Percentiles rank a stretch among this genome's conserved stretches.
Evolutionary conservation across 2,888 invertebrate genomes (phyloP).

Genomic region (Microplitis deprimator): DNA sequence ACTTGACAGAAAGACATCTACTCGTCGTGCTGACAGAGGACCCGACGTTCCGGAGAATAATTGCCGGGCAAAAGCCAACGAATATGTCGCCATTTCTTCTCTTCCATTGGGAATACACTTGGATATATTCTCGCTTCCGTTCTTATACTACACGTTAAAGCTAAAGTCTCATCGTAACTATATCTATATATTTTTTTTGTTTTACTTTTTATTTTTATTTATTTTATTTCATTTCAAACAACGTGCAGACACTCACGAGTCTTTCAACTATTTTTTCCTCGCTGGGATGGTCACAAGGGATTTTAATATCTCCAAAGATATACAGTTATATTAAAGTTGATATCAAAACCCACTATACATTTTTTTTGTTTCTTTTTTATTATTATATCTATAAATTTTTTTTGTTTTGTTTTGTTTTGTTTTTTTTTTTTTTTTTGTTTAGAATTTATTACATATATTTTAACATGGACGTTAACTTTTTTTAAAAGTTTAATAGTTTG

Average conservation of each 20-base stretch:
- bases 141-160: background rate
- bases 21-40: conserved; percentile 48
- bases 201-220: conserved; percentile 7
- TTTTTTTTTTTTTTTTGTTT: background rate
- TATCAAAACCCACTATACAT: background rate
- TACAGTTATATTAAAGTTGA: background rate
- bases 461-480: background rate
- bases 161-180: background rate
- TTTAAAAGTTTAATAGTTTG: background rate
- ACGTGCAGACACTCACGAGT: background rate
- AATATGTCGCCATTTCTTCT: conserved; percentile 27
- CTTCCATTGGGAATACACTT: conserved; percentile 25
- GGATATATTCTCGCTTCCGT: conserved; percentile 3
- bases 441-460: background rate
- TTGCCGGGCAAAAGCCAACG: conserved; percentile 45
- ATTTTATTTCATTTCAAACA: background rate
- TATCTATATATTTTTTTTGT: background rate
- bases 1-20: conserved; percentile 24
- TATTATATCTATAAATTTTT: background rate
- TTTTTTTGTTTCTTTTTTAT: background rate
- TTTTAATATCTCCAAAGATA: background rate
- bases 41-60: conserved; percentile 55
- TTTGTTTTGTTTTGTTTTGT: too few species aligned
- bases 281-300: background rate
- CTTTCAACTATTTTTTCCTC: background rate